Evolutionary conservation across 2,113 vertebrate genomes (phyloP), one percentile per base, ranked within the genome.

Genomic region (Cyanistes caeruleus): DNA sequence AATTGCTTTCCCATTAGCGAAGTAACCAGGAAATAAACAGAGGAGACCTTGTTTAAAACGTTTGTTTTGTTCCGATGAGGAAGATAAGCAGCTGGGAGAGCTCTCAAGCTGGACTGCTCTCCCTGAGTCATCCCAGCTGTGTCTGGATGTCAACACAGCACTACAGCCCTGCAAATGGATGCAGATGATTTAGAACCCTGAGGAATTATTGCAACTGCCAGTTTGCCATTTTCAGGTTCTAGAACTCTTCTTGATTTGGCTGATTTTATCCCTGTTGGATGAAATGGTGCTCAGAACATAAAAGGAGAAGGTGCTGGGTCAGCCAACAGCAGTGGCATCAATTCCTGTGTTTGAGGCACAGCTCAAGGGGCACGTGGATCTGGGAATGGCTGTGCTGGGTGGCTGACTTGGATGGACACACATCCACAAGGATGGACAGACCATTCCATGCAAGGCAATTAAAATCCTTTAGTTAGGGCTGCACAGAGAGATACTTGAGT

Each of bases 1-100:
- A 74, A 84, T 87, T 78, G 83, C 72, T 94, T 84, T 95, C 72
- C 90, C 68, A 72, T 91, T 84, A 70, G 73, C 31, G 60, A 90
- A 84, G 63, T 78, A 86, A 75, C 11, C 72, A 84, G 92, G 95
- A 92, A 94, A 92, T 75, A 83, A 96, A 86, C 90, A 93, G 76
- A 65, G 43, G 70, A 84, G 82, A 44, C 41, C 72, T 88, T 74
- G 63, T 89, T 87, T 73, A 15, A 58, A 79, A 30, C 53, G 68
- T 23, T 82, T 94, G 87, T 79, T 93, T 90, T 91, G 87, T 93
- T 89, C 65, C 0, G n/a, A 39, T 95, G 77, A 12, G 82, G 89
- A 4, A 89, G 94, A 93, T 95, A 95, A 96, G 89, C 91, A 93
- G 93, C 94, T 93, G 84, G 44, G 74, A 81, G 81, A 81, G 62